Conservation (phyloP, 2,113 vertebrate species). For the Pitta sordida region DNA sequence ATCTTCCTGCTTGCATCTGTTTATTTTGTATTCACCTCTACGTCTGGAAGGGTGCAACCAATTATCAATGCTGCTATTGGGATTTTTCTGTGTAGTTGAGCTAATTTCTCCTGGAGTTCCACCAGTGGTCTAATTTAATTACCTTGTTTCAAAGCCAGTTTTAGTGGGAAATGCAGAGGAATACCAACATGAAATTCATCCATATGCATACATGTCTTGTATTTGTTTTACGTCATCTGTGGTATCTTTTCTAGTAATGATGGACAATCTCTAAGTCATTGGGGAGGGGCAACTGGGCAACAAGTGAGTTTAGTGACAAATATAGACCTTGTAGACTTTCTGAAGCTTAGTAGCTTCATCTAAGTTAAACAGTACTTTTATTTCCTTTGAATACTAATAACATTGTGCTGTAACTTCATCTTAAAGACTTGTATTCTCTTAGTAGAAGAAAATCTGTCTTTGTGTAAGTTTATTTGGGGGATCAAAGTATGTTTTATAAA, state of each 20-base stretch:
- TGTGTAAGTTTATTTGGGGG: neutral
- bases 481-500: neutral
- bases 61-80: neutral
- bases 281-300: neutral
- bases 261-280: neutral
- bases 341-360: neutral
- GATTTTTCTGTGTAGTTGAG: neutral
- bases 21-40: neutral
- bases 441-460: neutral
- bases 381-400: neutral
- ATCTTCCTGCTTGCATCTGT: neutral
- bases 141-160: neutral
- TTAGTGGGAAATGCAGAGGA: neutral
- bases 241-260: neutral
- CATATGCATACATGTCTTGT: neutral
- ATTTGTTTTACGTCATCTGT: neutral
- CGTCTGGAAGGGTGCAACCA: neutral
- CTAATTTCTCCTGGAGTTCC: conserved; percentile 3
- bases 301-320: neutral
- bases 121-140: neutral
- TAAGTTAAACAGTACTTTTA: neutral
- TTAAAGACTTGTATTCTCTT: neutral
- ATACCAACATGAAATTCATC: neutral
- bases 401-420: neutral
- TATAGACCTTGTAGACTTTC: neutral